Base-by-base conservation (phyloP, 2,113 vertebrate species). In the Talpa occidentalis region DNA sequence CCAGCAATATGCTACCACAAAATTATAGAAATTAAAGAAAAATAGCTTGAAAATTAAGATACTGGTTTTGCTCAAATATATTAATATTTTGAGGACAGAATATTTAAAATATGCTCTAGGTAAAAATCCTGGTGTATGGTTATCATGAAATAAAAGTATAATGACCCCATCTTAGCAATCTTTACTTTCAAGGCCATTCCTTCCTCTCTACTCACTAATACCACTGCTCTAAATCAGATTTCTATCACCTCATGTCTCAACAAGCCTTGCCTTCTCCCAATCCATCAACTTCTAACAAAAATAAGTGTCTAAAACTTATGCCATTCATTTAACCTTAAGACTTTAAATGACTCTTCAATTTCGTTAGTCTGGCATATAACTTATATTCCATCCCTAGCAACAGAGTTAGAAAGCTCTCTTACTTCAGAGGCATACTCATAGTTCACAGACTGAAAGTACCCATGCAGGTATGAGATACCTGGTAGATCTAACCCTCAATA, bases 41-140 rank as follows among this genome's bases (percentile, higher is more conserved):
- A 35, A 84, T n/a, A n/a, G 26, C 59, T 42, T 82, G 83, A 92
- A 77, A 81, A 88, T 83, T 54, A 64, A 83, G 78, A 89, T 56
- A 47, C 2, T 72, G 17, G 28, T 19, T 59, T 69, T 59, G 77
- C 42, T 35, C 30, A n/a, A n/a, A n/a, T n/a, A 56, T 12, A 49
- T 79, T 24, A 30, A 84, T 1, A 35, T 35, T 78, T 77, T 92
- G 44, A 92, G 66, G 59, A 73, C 14, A 93, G 37, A 90, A 10
- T 82, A 85, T 54, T 52, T 90, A 54, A 85, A 64, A 14, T 44
- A 24, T 3, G 6, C 12, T 59, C 37, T 67, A 47, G 47, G 10
- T 26, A 76, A 91, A 81, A 87, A 40, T 66, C 32, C 56, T 79
- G 17, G 52, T 44, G 28, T 47, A 56, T 44, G 42, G 22, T 80